Evolutionary conservation across 2,888 invertebrate species (phyloP).

Genomic region (Lobophora halterata): DNA sequence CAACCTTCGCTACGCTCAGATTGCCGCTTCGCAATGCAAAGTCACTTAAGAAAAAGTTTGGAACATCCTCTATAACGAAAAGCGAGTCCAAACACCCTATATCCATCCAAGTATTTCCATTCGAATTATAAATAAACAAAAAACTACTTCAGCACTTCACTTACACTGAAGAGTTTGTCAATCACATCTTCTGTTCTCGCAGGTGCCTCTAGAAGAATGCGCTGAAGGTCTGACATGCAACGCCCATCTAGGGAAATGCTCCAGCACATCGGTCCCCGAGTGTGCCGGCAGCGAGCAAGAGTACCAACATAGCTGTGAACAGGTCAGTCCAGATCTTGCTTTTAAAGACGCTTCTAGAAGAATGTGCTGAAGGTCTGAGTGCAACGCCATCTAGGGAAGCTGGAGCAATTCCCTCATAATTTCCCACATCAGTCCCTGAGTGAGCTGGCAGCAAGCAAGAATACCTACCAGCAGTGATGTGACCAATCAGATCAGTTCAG

Average conservation of each 20-base stretch:
- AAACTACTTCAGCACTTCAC: too few relatives aligned
- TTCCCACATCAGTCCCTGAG: conserved; percentile 56
- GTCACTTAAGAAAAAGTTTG: too few relatives aligned
- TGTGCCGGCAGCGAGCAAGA: conserved; percentile 44
- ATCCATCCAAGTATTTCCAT: too few relatives aligned
- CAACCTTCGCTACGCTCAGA: too few relatives aligned
- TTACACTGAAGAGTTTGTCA: too few relatives aligned
- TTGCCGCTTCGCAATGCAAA: too few relatives aligned
- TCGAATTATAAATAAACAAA: too few relatives aligned
- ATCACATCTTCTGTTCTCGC: too few relatives aligned
- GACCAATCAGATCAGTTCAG: conserved; percentile 67
- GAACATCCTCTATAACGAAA: too few relatives aligned
- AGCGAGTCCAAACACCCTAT: too few relatives aligned
- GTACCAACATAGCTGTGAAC: conserved; percentile 68
- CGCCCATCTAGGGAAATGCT: conserved; percentile 55
- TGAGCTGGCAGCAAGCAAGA: conserved; percentile 44
- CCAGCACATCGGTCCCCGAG: conserved; percentile 56
- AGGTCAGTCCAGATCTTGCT: conserved; percentile 49
- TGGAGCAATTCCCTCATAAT: too few relatives aligned
- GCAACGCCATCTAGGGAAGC: conserved; percentile 57
- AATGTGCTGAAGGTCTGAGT: conserved; percentile 52
- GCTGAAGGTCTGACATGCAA: conserved; percentile 57
- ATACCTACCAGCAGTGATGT: conserved; percentile 61
- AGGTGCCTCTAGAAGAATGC: conserved; percentile 66
- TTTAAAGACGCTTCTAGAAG: conserved; percentile 59